Conservation (phyloP, 2,888 invertebrate genomes). For the Dysmachus trigonus region DNA sequence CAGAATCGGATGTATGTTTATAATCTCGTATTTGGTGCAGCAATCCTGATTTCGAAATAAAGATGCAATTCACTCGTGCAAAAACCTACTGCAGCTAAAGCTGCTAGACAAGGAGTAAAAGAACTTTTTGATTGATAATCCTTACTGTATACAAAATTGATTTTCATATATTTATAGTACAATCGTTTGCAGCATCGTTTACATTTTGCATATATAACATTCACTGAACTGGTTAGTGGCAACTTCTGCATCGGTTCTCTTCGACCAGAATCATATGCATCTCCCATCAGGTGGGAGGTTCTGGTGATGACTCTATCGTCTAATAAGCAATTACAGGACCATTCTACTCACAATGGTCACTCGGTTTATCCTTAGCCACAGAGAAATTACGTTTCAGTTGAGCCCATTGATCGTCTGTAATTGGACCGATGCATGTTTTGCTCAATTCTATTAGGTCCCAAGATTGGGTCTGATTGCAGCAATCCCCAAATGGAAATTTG, state of each 20-base stretch:
- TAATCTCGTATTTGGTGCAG: too few relatives aligned
- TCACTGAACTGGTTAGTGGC: not conserved
- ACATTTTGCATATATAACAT: not conserved
- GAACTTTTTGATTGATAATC: not conserved
- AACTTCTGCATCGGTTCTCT: not conserved
- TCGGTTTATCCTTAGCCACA: conserved; percentile 47
- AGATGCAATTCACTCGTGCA: too few relatives aligned
- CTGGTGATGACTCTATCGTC: conserved; percentile 16
- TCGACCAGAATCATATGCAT: not conserved
- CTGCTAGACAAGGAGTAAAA: too few relatives aligned
- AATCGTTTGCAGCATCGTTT: too few relatives aligned
- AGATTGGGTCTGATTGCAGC: conserved; percentile 35
- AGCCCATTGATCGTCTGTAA: conserved; percentile 45
- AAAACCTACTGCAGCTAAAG: too few relatives aligned
- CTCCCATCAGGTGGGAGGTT: not conserved
- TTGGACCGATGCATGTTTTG: conserved; percentile 47
- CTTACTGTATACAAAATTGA: not conserved
- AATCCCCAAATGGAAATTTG: conserved; percentile 38
- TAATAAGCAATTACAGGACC: conserved; percentile 49
- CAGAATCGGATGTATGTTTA: too few relatives aligned
- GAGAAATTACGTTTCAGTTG: conserved; percentile 48
- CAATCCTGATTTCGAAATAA: too few relatives aligned
- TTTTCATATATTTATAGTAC: not conserved
- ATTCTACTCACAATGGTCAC: conserved; percentile 48
- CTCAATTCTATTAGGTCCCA: conserved; percentile 38